phyloP scores from a whole-genome alignment of 2,888 invertebrate species.

The Lymantria monacha region DNA sequence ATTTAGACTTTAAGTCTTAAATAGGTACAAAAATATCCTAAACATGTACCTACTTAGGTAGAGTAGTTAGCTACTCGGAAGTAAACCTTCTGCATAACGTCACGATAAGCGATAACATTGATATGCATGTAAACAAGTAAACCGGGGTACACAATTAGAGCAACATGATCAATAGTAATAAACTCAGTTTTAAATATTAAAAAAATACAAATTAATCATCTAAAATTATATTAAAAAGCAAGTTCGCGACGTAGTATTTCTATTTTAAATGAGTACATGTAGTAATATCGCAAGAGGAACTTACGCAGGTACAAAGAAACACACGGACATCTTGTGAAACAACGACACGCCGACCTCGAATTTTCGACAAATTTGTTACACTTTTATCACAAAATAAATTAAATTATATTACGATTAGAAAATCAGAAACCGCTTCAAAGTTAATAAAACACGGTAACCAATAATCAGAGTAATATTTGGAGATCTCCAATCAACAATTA shows the following conservation, averaged over 20 bases:
- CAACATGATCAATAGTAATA: neutral
- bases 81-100: neutral
- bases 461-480: conserved; percentile 78
- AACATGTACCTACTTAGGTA: too few relatives aligned
- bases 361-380: conserved; percentile 30
- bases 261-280: neutral
- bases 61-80: too few relatives aligned
- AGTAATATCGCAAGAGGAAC: conserved; percentile 59
- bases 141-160: neutral
- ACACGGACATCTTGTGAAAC: conserved; percentile 84
- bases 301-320: conserved; percentile 87
- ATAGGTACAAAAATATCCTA: too few relatives aligned
- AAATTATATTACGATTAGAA: conserved; percentile 46
- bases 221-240: neutral
- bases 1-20: too few relatives aligned
- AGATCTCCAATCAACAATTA: conserved; percentile 83
- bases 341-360: conserved; percentile 45
- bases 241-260: neutral
- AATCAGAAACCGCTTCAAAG: conserved; percentile 66
- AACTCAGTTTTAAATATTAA: neutral
- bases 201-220: neutral
- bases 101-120: neutral
- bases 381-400: conserved; percentile 39
- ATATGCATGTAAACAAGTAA: neutral
- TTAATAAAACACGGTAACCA: conserved; percentile 74